Evolutionary conservation across 2,797 vertebrate species (phyloP).

Genomic region (Cyclura pinguis): DNA sequence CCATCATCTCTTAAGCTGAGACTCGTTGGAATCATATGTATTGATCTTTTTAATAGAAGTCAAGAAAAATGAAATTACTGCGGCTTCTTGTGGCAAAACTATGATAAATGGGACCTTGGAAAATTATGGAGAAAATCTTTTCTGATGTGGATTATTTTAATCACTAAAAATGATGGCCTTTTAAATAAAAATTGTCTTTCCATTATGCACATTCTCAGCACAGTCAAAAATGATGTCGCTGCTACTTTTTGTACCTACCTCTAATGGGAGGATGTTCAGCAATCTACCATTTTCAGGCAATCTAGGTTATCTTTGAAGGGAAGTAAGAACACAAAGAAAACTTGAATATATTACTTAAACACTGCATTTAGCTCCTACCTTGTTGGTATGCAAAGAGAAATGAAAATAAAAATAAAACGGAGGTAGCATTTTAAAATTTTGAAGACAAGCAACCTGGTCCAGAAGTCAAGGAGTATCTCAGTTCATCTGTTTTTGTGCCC

Average conservation of each 20-base stretch:
- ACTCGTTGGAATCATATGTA: slow-evolving; percentile 90
- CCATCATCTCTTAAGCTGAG: slow-evolving; percentile 86
- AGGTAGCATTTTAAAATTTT: slow-evolving; percentile 44
- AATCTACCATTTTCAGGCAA: slow-evolving; percentile 62
- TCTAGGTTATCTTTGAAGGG: slow-evolving; percentile 59
- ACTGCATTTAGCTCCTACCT: slow-evolving; percentile 50
- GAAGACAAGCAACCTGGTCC: neutral
- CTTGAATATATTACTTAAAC: slow-evolving; percentile 39
- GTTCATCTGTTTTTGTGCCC: neutral
- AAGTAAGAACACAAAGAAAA: slow-evolving; percentile 47
- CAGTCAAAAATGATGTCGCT: slow-evolving; percentile 80
- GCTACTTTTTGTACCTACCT: slow-evolving; percentile 74
- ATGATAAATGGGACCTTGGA: slow-evolving; percentile 87
- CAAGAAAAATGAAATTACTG: slow-evolving; percentile 90
- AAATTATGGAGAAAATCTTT: slow-evolving; percentile 80
- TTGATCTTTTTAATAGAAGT: slow-evolving; percentile 92
- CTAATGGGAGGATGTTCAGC: slow-evolving; percentile 56
- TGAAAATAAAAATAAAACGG: neutral
- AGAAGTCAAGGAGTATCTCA: slow-evolving; percentile 21
- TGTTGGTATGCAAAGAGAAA: neutral
- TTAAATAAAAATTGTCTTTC: slow-evolving; percentile 84
- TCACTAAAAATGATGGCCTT: slow-evolving; percentile 83
- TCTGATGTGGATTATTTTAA: slow-evolving; percentile 82
- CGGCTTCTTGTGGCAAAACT: slow-evolving; percentile 83
- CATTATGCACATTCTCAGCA: slow-evolving; percentile 82